A percentile compares a stretch with the other conserved stretches of the same genome.
These are phyloP conservation scores for Alligator mississippiensis DNA, from an alignment of 2,113 vertebrate genomes.

Conservation along the genomic window DNA sequence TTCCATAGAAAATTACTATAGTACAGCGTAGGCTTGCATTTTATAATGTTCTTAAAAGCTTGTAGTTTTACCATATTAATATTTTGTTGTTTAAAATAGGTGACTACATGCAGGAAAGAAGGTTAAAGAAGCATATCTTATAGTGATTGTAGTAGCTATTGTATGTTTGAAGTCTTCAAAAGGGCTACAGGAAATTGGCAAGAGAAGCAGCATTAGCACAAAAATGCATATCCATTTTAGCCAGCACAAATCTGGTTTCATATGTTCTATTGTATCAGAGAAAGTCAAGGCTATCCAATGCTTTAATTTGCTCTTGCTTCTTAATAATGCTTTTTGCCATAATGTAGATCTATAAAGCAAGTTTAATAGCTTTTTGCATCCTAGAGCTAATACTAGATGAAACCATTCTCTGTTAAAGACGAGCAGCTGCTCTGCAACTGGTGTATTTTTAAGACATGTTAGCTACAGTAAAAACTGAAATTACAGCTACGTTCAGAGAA, in stretches of 20 bases:
- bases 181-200: constrained; percentile 5
- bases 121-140: fast-evolving
- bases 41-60: not conserved
- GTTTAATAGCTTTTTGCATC: constrained; percentile 13
- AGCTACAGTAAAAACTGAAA: constrained; percentile 14
- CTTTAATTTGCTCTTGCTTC: constrained; percentile 53
- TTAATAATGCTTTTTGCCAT: constrained; percentile 54
- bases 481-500: not conserved
- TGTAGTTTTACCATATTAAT: not conserved
- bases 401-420: not conserved
- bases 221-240: constrained; percentile 48
- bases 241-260: constrained; percentile 7
- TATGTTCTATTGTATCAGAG: constrained; percentile 26
- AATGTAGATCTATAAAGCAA: constrained; percentile 30
- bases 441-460: not conserved
- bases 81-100: not conserved
- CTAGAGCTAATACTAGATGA: not conserved
- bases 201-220: constrained; percentile 6
- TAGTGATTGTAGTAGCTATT: not conserved
- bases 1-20: not conserved
- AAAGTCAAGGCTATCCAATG: constrained; percentile 41
- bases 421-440: constrained; percentile 22
- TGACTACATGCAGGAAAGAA: not conserved
- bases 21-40: not conserved
- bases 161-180: constrained; percentile 15